Percentiles rank a stretch among this genome's conserved stretches.
Evolutionary conservation across 2,797 vertebrate genomes (phyloP).

Genomic region (Siniperca scherzeri): DNA sequence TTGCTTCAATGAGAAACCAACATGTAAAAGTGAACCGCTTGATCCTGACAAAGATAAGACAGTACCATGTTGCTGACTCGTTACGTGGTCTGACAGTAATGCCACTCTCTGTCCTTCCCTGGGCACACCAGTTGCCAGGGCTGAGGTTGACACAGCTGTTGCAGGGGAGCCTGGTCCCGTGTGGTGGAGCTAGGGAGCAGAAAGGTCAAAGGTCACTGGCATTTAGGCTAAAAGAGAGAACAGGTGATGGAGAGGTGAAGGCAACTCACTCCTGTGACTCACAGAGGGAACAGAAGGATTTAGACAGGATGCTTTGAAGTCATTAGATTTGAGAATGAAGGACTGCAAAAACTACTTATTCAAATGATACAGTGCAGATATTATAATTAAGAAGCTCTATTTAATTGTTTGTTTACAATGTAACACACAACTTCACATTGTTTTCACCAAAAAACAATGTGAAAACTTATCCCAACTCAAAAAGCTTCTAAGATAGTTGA

Average conservation of each 20-base stretch:
- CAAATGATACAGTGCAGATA: neutral
- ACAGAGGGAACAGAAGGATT: conserved; percentile 41
- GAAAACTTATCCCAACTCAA: neutral
- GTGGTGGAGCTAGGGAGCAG: conserved; percentile 76
- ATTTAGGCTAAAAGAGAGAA: conserved; percentile 84
- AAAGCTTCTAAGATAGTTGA: neutral
- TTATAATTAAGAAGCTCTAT: neutral
- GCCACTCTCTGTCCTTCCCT: conserved; percentile 80
- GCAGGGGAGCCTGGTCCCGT: conserved; percentile 62
- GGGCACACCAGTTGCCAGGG: conserved; percentile 88
- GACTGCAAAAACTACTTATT: neutral
- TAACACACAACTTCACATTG: neutral
- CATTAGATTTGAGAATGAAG: conserved; percentile 10
- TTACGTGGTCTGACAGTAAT: conserved; percentile 74
- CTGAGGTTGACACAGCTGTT: conserved; percentile 94
- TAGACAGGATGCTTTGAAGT: conserved; percentile 42
- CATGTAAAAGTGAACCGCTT: conserved; percentile 27
- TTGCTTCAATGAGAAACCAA: neutral
- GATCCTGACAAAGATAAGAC: conserved; percentile 41
- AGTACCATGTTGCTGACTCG: conserved; percentile 74
- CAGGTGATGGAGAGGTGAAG: conserved; percentile 85
- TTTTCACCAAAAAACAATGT: neutral
- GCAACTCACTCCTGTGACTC: conserved; percentile 54
- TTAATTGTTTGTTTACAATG: neutral
- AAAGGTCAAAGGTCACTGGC: conserved; percentile 83